Evolutionary conservation across 35 echinoderm and acorn worm genomes (phyloP).

Genomic region (Apostichopus californicus): DNA sequence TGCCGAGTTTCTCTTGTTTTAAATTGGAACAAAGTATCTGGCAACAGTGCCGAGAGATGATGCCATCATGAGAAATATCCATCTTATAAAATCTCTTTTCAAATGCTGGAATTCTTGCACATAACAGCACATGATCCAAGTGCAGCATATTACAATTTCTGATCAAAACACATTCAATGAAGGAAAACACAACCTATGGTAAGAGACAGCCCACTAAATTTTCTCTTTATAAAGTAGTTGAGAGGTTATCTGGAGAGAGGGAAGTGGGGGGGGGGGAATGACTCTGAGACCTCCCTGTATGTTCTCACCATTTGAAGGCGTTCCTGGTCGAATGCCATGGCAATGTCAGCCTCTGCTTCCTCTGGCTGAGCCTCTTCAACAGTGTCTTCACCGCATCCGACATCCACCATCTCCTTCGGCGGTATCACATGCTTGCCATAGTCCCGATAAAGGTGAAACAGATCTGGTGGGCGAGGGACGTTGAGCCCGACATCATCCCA

Average conservation of each 20-base stretch:
- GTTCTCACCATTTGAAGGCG: constrained; percentile 82
- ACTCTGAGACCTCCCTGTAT: not conserved
- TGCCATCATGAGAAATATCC: too few species aligned
- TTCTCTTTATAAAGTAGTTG: too few species aligned
- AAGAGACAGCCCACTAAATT: too few species aligned
- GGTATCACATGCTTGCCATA: constrained; percentile 87
- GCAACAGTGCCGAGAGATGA: too few species aligned
- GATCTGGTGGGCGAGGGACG: constrained; percentile 81
- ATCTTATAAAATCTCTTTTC: too few species aligned
- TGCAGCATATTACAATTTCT: too few species aligned
- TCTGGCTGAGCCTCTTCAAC: constrained; percentile 84
- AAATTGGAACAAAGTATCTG: too few species aligned
- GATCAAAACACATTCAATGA: too few species aligned
- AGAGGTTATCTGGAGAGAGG: not conserved
- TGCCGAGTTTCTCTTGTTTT: too few species aligned
- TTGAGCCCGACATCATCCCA: constrained; percentile 99
- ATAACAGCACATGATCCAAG: too few species aligned
- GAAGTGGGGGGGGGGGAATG: not conserved
- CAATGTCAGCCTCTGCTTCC: constrained; percentile 89
- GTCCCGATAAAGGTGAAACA: constrained; percentile 95
- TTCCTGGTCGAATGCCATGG: constrained; percentile 81
- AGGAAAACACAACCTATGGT: too few species aligned
- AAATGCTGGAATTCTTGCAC: too few species aligned
- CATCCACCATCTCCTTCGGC: constrained; percentile 73
- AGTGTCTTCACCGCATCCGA: constrained; percentile 88